A percentile compares a stretch with the other conserved stretches of the same genome.
Evolutionary conservation across 2,888 invertebrate genomes (phyloP).

Genomic region (Mythimna albipuncta): DNA sequence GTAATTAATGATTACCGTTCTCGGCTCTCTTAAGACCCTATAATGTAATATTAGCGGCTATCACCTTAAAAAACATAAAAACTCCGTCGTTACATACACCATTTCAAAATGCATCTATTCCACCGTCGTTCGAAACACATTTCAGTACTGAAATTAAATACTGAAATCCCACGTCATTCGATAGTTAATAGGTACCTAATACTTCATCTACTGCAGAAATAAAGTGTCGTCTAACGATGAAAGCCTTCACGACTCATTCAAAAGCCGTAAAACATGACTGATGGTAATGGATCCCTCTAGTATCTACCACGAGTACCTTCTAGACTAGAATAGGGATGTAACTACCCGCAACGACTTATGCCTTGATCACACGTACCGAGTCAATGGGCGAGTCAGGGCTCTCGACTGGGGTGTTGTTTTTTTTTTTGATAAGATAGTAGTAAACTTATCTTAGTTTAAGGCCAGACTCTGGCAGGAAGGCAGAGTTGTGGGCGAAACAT

Average conservation of each 20-base stretch:
- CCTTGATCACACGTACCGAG: too few species aligned
- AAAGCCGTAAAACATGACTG: constrained; percentile 37
- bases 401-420: too few species aligned
- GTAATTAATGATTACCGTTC: too few species aligned
- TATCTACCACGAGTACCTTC: background rate
- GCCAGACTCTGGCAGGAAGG: too few species aligned
- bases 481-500: too few species aligned
- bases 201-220: constrained; percentile 13
- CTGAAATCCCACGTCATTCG: background rate
- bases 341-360: constrained; percentile 21
- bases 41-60: too few species aligned
- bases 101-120: too few species aligned
- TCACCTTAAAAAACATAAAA: background rate
- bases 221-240: constrained; percentile 28
- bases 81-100: too few species aligned
- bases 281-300: constrained; percentile 44
- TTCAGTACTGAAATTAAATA: background rate
- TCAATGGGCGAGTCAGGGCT: too few species aligned
- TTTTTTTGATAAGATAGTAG: too few species aligned
- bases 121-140: background rate
- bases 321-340: background rate
- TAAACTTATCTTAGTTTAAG: too few species aligned
- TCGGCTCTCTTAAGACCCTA: too few species aligned
- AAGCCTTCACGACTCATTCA: constrained; percentile 40
- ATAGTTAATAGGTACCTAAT: background rate